Evolutionary conservation across 1,140 invertebrate species (phyloP).

Genomic region (Homalodisca vitripennis): DNA sequence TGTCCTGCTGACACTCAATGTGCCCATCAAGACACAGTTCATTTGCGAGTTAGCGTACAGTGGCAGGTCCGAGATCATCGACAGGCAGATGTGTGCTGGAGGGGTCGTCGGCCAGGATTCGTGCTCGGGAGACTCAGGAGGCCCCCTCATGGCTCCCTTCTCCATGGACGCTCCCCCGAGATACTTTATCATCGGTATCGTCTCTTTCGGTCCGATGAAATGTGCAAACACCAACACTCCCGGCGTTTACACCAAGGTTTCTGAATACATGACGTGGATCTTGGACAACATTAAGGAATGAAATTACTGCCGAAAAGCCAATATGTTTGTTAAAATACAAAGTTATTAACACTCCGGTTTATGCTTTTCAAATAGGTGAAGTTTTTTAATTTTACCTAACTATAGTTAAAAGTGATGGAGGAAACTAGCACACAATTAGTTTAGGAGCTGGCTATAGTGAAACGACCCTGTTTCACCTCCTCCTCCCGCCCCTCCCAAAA

Average conservation of each 20-base stretch:
- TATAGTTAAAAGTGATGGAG: too few relatives aligned
- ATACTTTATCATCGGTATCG: constrained; percentile 58
- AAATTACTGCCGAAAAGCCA: too few relatives aligned
- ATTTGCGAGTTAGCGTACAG: not conserved
- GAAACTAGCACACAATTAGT: too few relatives aligned
- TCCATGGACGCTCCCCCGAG: constrained; percentile 49
- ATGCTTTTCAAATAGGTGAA: too few relatives aligned
- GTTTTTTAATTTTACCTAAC: too few relatives aligned
- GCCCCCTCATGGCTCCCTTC: constrained; percentile 54
- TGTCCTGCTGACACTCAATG: constrained; percentile 1
- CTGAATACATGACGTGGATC: constrained; percentile 67
- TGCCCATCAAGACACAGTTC: too few relatives aligned
- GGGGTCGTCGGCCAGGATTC: constrained; percentile 55
- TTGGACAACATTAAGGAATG: too few relatives aligned
- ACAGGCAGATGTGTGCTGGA: constrained; percentile 45
- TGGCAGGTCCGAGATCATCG: not conserved
- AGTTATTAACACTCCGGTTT: too few relatives aligned
- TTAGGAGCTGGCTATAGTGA: too few relatives aligned
- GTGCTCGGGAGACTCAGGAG: constrained; percentile 63
- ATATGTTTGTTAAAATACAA: too few relatives aligned
- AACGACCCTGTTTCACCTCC: too few relatives aligned
- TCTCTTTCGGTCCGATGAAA: constrained; percentile 58
- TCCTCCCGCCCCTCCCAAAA: too few relatives aligned
- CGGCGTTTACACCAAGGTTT: constrained; percentile 65
- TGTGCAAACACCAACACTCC: constrained; percentile 56